Base-by-base conservation (phyloP, 2,797 vertebrate genomes). In the Tokudaia muenninki region DNA sequence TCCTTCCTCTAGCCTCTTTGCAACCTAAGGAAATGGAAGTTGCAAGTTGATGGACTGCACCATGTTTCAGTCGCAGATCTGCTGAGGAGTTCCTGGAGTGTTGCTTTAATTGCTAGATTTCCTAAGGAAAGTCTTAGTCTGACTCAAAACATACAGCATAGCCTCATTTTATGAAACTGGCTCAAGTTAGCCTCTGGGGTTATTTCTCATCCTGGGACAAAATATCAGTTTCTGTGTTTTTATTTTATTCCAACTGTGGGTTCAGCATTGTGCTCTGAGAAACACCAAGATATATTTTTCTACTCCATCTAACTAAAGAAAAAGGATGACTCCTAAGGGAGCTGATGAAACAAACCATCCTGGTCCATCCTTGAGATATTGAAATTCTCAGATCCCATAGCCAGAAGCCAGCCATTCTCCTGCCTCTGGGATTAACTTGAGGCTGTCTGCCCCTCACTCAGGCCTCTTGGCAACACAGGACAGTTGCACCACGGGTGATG, bases 241-340 rank as follows among this genome's bases (percentile, higher is more conserved):
- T 87, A 91, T 84, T 90, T 41, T 55, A 21, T 95, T 90, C 87
- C 84, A 92, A 4, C 47, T 77, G 12, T 93, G 89, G 44, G 57
- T 91, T 97, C 83, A 61, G 1, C 52, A 72, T 75, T n/a, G 14
- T 61, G 59, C 78, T 92, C 19, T 90, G 80, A 95, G 72, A 96
- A 97, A 89, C 47, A 50, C 65, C 83, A 90, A 93, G 72, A 88
- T 87, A 82, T 34, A 44, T 88, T 78, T 83, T 96, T 94, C 95
- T 75, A 87, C 4, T 63, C 57, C 31, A 0, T 79, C 47, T 75
- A 92, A 75, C 47, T 87, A 77, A 75, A 92, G 44, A 95, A 63
- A 96, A 94, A 93, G 37, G 37, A n/a, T 72, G 63, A 59, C 82
- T 96, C 55, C 10, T 92, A 82, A 79, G 59, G 55, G 78, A 80